These are phyloP conservation scores for Perca fluviatilis DNA, from an alignment of 2,113 vertebrate species.

Conservation along the genomic window DNA sequence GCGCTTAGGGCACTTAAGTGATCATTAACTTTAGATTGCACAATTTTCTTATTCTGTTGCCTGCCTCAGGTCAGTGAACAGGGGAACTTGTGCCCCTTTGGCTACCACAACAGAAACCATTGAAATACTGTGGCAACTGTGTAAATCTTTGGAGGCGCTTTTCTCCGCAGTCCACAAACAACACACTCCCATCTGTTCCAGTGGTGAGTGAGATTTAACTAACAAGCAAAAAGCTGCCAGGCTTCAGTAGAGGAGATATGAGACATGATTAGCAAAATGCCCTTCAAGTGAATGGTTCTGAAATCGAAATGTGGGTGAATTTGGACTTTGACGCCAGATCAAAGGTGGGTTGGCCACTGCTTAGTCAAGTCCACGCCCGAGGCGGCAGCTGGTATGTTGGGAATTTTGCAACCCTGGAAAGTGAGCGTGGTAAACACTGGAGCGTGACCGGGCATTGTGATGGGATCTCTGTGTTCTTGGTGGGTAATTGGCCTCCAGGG, in stretches of 20 bases:
- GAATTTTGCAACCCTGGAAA: constrained; percentile 60
- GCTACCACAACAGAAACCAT: constrained; percentile 26
- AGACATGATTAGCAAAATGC: constrained; percentile 55
- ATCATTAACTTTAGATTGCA: constrained; percentile 59
- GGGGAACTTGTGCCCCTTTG: constrained; percentile 17
- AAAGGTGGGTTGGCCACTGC: constrained; percentile 42
- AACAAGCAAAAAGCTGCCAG: constrained; percentile 43
- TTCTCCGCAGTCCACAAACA: constrained; percentile 32
- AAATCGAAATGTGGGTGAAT: constrained; percentile 51
- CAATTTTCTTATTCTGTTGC: constrained; percentile 22
- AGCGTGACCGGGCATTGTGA: constrained; percentile 72
- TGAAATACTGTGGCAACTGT: constrained; percentile 24
- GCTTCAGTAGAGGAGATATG: constrained; percentile 36
- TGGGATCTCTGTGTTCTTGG: constrained; percentile 73
- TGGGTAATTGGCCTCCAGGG: constrained; percentile 80
- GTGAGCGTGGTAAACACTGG: constrained; percentile 54
- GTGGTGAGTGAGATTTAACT: constrained; percentile 39
- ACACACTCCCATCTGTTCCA: constrained; percentile 33
- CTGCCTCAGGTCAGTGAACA: constrained; percentile 51
- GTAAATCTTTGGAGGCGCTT: constrained; percentile 48
- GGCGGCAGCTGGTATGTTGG: constrained; percentile 57
- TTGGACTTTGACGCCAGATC: constrained; percentile 38
- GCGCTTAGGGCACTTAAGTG: constrained; percentile 18
- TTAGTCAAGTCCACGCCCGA: constrained; percentile 47
- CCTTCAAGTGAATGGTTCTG: constrained; percentile 33